Evolutionary conservation across 2,888 invertebrate species (phyloP).

Genomic region (Himalopsyche japonica): DNA sequence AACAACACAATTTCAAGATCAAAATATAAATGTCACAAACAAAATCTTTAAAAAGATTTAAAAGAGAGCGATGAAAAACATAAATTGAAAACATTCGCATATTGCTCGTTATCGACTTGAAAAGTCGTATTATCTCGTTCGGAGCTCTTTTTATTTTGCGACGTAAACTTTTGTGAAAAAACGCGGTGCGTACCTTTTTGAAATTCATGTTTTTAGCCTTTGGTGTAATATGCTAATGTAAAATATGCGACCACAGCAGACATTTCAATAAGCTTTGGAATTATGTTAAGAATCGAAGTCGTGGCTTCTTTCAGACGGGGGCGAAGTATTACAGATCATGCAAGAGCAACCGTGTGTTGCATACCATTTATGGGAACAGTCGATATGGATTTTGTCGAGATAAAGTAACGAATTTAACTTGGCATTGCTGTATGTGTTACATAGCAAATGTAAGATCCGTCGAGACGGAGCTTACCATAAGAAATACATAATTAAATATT

Average conservation of each 20-base stretch:
- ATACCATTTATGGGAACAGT: constrained; percentile 18
- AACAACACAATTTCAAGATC: too few relatives aligned
- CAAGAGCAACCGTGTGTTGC: constrained; percentile 1
- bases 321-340: constrained; percentile 16
- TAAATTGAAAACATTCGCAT: not conserved
- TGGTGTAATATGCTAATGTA: constrained; percentile 32
- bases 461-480: not conserved
- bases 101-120: too few relatives aligned
- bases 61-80: not conserved
- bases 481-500: too few relatives aligned
- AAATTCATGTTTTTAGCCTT: constrained; percentile 33
- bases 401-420: not conserved
- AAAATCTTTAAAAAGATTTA: not conserved
- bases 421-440: too few relatives aligned
- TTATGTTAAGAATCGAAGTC: constrained; percentile 18
- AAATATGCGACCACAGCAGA: constrained; percentile 24
- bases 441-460: too few relatives aligned
- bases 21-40: too few relatives aligned
- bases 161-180: constrained; percentile 10
- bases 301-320: constrained; percentile 7
- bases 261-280: constrained; percentile 26
- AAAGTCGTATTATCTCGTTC: too few relatives aligned
- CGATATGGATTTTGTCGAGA: constrained; percentile 3
- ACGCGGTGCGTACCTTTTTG: constrained; percentile 1
- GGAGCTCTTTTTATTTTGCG: too few relatives aligned